A percentile compares a stretch with the other conserved stretches of the same genome.
Conservation (phyloP, 2,888 invertebrate species). For the Schizaphis graminum region DNA sequence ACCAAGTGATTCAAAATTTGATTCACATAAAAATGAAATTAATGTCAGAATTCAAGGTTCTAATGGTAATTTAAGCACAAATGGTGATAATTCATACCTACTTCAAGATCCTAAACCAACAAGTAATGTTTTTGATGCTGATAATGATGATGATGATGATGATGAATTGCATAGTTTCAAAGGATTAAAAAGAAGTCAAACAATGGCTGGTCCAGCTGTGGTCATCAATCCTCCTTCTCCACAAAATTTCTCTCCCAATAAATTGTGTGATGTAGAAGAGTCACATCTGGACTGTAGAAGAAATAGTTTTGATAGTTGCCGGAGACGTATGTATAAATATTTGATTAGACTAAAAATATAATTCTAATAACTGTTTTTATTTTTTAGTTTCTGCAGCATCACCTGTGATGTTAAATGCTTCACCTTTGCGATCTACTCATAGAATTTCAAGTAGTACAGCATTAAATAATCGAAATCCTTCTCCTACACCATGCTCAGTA, state of each 20-base stretch:
- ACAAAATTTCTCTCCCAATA: slow-evolving; percentile 70
- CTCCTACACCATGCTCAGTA: slow-evolving; percentile 72
- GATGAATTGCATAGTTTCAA: slow-evolving; percentile 66
- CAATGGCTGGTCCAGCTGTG: slow-evolving; percentile 71
- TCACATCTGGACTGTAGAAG: slow-evolving; percentile 68
- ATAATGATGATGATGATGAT: slow-evolving; percentile 69
- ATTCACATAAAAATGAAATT: slow-evolving; percentile 59
- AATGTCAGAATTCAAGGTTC: slow-evolving; percentile 68
- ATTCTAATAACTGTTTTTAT: slow-evolving; percentile 48
- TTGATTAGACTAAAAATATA: slow-evolving; percentile 45
- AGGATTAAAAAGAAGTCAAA: slow-evolving; percentile 66
- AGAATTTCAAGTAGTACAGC: slow-evolving; percentile 93
- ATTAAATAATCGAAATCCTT: slow-evolving; percentile 74
- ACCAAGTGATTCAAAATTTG: slow-evolving; percentile 66
- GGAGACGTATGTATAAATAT: slow-evolving; percentile 70
- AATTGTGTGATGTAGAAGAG: slow-evolving; percentile 47
- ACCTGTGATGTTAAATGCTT: slow-evolving; percentile 75
- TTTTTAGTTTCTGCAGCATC: slow-evolving; percentile 72
- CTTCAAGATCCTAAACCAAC: slow-evolving; percentile 67
- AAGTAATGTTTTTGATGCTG: slow-evolving; percentile 68
- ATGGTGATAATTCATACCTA: slow-evolving; percentile 67
- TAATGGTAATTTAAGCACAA: slow-evolving; percentile 68
- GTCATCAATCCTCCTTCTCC: slow-evolving; percentile 83
- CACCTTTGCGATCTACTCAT: slow-evolving; percentile 84
- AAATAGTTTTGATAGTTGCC: slow-evolving; percentile 71